Evolutionary conservation across 2,888 invertebrate species (phyloP), one percentile per base, ranked within the genome.

Genomic region (Tipula confusa): DNA sequence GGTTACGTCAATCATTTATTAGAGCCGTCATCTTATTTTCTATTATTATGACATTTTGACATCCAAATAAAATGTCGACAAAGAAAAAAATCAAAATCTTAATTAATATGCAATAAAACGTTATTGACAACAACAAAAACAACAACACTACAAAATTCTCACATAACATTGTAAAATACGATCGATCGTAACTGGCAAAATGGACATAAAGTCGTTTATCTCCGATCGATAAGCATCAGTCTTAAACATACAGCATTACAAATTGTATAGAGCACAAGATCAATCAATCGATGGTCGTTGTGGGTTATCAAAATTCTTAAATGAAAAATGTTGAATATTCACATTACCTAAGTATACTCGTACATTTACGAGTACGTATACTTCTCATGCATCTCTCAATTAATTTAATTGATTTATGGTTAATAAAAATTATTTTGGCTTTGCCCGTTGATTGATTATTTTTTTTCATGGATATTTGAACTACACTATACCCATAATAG

Each of bases 331-430:
- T 24, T 18, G 24, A 64, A 24, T 33, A 9, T 64, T 15, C 2
- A 15, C 13, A n/a, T n/a, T 43, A 64, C 64, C 7, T 64, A 11
- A 15, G 4, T 43, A n/a, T n/a, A n/a, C n/a, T n/a, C n/a, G n/a
- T 15, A 43, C 43, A 48, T 7, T 33, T 33, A 18, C 9, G 64
- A 9, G 24, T 64, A 11, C 1, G 18, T 18, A 64, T 24, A 24
- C 38, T 38, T 64, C 64, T 64, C 24, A n/a, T 5, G 9, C 64
- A 64, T 64, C 24, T 24, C 64, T 64, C 64, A 64, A 64, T 24
- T 64, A 64, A 64, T 24, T 64, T 64, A 64, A 64, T 24, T 64
- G 64, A 64, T 64, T 64, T 24, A 64, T 64, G 64, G 64, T 64
- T 64, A 18, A 64, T 9, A 64, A 64, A 64, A 64, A 64, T 9